Conservation (phyloP, 2,113 vertebrate species). For the Machaerirhynchus nigripectus region DNA sequence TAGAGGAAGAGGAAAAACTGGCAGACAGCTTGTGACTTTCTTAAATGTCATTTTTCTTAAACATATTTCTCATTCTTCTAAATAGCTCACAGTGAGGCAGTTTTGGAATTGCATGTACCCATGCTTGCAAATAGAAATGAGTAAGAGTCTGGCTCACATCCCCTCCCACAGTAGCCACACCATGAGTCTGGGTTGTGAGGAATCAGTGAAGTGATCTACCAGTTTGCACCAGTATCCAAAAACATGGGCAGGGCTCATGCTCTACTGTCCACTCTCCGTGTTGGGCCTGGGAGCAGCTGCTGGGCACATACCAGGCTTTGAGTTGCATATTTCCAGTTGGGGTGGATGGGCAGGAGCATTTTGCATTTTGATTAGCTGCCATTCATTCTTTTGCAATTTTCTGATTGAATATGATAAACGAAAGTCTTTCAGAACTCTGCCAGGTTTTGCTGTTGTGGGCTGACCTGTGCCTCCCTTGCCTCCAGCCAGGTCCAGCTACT, state of each 20-base stretch:
- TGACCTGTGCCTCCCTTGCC: neutral
- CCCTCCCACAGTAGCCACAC: neutral
- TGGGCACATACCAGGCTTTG: fast-evolving
- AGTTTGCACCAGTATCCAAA: neutral
- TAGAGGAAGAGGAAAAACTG: constrained; percentile 34
- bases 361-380: neutral
- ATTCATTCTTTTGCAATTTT: neutral
- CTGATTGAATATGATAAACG: neutral
- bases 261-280: fast-evolving
- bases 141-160: constrained; percentile 50
- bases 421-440: neutral
- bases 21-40: constrained; percentile 65
- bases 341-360: neutral
- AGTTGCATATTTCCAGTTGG: neutral
- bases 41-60: constrained; percentile 48
- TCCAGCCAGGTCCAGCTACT: neutral
- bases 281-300: neutral
- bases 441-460: neutral
- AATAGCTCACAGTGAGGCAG: neutral
- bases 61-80: constrained; percentile 16
- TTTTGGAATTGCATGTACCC: neutral
- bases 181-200: neutral
- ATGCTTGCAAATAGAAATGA: constrained; percentile 42
- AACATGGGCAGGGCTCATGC: neutral
- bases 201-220: neutral